These are phyloP conservation scores for Phymorhynchus buccinoides DNA, from an alignment of 1,140 invertebrate species.

Conservation along the genomic window DNA sequence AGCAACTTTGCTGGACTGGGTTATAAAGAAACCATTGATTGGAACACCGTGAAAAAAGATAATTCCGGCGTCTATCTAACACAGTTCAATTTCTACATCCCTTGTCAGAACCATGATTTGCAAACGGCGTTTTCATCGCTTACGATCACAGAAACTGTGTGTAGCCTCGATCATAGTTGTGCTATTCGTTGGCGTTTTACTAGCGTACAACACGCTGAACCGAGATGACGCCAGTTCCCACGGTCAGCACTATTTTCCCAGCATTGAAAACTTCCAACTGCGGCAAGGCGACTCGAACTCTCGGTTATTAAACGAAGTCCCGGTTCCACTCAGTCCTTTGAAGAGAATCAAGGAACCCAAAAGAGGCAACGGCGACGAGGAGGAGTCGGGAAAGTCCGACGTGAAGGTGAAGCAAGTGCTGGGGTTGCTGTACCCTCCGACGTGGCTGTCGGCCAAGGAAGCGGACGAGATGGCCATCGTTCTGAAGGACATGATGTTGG, in stretches of 20 bases:
- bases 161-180: neutral
- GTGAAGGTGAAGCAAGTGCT: conserved; percentile 21
- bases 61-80: neutral
- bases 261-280: neutral
- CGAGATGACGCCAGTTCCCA: neutral
- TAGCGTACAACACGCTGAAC: neutral
- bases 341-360: too few relatives aligned
- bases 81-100: neutral
- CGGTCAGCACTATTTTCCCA: neutral
- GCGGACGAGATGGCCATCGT: conserved; percentile 55
- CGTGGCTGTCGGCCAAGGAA: conserved; percentile 50
- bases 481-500: conserved; percentile 45
- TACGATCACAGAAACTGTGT: neutral
- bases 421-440: conserved; percentile 45
- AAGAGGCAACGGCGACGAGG: neutral
- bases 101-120: neutral
- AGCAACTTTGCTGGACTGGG: too few relatives aligned
- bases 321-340: too few relatives aligned
- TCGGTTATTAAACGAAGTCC: too few relatives aligned
- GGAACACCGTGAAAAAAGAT: too few relatives aligned
- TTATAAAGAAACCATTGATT: too few relatives aligned
- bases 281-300: neutral
- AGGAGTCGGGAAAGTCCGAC: neutral
- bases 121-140: conserved; percentile 4
- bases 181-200: neutral